A percentile compares a stretch with the other conserved stretches of the same genome.
phyloP scores from a whole-genome alignment of 2,797 vertebrate genomes.

The Gouania willdenowi region DNA sequence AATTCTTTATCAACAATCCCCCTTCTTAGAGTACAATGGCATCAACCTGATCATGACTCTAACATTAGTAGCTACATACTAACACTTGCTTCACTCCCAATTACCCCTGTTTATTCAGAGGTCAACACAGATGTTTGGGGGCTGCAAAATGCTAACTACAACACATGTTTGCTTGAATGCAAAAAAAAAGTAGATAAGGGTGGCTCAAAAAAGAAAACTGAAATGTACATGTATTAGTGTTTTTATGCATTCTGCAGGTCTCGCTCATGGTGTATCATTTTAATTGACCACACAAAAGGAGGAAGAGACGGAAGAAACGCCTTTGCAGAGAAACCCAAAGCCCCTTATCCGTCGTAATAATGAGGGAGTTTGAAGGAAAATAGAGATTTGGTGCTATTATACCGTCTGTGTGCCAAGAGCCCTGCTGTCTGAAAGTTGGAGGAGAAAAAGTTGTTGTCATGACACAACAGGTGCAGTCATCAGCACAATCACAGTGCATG shows the following conservation, averaged over 20 bases:
- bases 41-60: conserved; percentile 32
- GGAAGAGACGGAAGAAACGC: conserved; percentile 18
- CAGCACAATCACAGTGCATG: conserved; percentile 65
- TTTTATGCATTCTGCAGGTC: conserved; percentile 58
- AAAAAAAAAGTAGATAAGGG: conserved; percentile 2
- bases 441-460: conserved; percentile 64
- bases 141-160: conserved; percentile 53
- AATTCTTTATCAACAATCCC: conserved; percentile 64
- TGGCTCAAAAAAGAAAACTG: conserved; percentile 26
- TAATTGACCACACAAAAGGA: conserved; percentile 58
- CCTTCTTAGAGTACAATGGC: conserved; percentile 27
- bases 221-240: conserved; percentile 30
- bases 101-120: conserved; percentile 35
- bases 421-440: conserved; percentile 62
- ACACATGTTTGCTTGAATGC: conserved; percentile 19
- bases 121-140: conserved; percentile 49
- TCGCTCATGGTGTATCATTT: conserved; percentile 57
- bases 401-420: conserved; percentile 39
- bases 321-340: conserved; percentile 37
- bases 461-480: conserved; percentile 58
- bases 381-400: conserved; percentile 56
- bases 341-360: conserved; percentile 61
- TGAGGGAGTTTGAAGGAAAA: conserved; percentile 52
- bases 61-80: conserved; percentile 18
- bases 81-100: conserved; percentile 42